A percentile compares a stretch with the other conserved stretches of the same genome.
phyloP scores from a whole-genome alignment of 1,140 invertebrate species.

The Streblospio benedicti region DNA sequence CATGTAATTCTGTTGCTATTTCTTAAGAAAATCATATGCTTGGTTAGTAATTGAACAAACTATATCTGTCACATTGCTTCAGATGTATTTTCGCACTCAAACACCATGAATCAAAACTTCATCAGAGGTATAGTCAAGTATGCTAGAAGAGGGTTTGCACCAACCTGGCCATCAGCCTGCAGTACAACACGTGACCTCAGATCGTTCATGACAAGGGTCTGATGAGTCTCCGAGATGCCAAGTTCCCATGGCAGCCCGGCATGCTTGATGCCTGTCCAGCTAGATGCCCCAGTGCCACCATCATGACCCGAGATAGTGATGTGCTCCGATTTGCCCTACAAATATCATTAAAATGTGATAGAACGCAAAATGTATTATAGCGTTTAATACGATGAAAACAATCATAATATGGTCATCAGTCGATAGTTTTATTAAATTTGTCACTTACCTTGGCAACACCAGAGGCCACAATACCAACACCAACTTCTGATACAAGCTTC shows the following conservation, averaged over 20 bases:
- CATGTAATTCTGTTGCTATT: too few species aligned
- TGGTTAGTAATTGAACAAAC: too few species aligned
- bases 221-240: conserved; percentile 94
- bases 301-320: conserved; percentile 98
- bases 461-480: conserved; percentile 93
- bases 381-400: conserved; percentile 7
- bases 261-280: conserved; percentile 88
- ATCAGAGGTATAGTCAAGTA: too few species aligned
- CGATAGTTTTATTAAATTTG: too few species aligned
- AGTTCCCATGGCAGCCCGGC: conserved; percentile 96
- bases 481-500: conserved; percentile 95
- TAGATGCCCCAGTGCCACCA: conserved; percentile 93
- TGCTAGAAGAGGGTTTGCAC: too few species aligned
- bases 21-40: too few species aligned
- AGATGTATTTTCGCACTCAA: too few species aligned
- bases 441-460: conserved; percentile 82
- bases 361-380: neutral
- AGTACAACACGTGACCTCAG: conserved; percentile 85
- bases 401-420: too few species aligned
- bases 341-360: conserved; percentile 15
- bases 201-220: conserved; percentile 87
- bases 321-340: conserved; percentile 90
- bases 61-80: too few species aligned
- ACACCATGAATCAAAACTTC: too few species aligned
- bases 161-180: conserved; percentile 62